Percentiles rank a stretch among this genome's conserved stretches.
These are phyloP conservation scores for Pipistrellus pygmaeus DNA, from an alignment of 2,797 vertebrate genomes.

Conservation along the genomic window DNA sequence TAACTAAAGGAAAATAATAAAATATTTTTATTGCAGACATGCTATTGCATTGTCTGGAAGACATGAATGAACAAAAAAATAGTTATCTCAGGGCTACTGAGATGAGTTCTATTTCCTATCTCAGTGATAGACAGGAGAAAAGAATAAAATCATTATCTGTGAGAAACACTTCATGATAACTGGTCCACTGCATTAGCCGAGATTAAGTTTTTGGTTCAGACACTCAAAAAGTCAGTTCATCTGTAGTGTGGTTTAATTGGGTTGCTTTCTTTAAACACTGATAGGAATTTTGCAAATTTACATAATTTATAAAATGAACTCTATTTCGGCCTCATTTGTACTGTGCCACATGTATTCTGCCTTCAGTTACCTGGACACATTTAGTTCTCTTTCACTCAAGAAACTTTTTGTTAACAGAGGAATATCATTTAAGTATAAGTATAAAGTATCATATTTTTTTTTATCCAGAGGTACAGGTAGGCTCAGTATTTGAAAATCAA, in stretches of 20 bases:
- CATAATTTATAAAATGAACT: slow-evolving; percentile 27
- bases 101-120: background rate
- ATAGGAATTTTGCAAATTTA: background rate
- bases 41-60: background rate
- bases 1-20: slow-evolving; percentile 1
- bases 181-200: background rate
- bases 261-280: background rate
- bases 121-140: background rate
- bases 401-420: background rate
- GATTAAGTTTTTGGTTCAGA: background rate
- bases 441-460: background rate
- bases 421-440: background rate
- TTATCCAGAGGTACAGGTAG: background rate
- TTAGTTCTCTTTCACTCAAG: background rate
- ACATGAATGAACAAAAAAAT: background rate
- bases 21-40: background rate
- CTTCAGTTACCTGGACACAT: background rate
- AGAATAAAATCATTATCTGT: background rate
- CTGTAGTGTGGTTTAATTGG: background rate
- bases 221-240: background rate
- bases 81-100: background rate
- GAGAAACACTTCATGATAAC: background rate
- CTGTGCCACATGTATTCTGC: background rate
- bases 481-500: background rate
- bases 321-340: background rate